phyloP scores from a whole-genome alignment of 2,113 vertebrate species.

The Gracilinanus agilis region DNA sequence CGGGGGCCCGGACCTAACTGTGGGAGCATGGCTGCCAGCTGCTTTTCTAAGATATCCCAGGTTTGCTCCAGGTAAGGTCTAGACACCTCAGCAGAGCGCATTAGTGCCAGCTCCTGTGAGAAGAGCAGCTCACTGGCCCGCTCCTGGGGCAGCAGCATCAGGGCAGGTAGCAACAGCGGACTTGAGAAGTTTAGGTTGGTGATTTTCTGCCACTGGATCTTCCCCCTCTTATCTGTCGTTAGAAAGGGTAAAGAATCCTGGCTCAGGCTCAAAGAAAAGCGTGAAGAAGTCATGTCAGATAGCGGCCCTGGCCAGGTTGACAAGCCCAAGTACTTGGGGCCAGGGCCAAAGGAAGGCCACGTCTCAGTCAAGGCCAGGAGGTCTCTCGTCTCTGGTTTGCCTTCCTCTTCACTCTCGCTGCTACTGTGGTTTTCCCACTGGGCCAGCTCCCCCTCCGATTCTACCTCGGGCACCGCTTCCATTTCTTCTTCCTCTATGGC shows the following conservation, averaged over 20 bases:
- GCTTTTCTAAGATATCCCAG: conserved; percentile 73
- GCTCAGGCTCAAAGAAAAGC: not conserved
- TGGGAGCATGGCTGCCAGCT: conserved; percentile 75
- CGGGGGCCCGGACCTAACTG: conserved; percentile 55
- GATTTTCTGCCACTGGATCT: conserved; percentile 30
- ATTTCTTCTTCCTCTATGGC: not conserved
- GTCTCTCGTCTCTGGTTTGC: conserved; percentile 18
- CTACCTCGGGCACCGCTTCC: conserved; percentile 53
- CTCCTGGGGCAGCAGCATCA: conserved; percentile 70
- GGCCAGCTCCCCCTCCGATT: conserved; percentile 73
- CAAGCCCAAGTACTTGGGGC: not conserved
- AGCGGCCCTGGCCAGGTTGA: not conserved
- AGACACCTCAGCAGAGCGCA: not conserved
- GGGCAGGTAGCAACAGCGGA: conserved; percentile 58
- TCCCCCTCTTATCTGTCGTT: conserved; percentile 30
- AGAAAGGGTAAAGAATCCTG: not conserved
- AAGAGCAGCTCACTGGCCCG: conserved; percentile 79
- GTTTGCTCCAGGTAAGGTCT: conserved; percentile 82
- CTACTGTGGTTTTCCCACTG: conserved; percentile 70
- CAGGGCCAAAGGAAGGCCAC: not conserved
- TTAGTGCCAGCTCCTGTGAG: conserved; percentile 78
- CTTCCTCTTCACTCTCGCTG: conserved; percentile 64
- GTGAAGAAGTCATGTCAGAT: not conserved
- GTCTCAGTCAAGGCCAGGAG: not conserved
- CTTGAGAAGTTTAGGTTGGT: not conserved